Evolutionary conservation across 2,113 vertebrate genomes (phyloP).

Genomic region (Datnioides undecimradiatus): DNA sequence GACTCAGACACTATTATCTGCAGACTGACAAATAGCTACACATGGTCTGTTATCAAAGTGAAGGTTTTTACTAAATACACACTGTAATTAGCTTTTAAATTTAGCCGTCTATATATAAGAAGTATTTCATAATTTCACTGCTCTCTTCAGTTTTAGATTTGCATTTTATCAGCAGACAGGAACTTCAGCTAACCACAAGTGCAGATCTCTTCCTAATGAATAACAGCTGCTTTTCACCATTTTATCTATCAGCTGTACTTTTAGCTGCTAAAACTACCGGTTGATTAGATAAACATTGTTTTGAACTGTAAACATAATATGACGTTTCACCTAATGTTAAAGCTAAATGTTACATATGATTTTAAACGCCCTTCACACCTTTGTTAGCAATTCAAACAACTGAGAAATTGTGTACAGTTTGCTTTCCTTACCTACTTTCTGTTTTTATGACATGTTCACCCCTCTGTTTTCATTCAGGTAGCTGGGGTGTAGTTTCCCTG

Average conservation of each 20-base stretch:
- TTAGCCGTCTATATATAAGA: background rate
- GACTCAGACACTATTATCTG: background rate
- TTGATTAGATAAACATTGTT: background rate
- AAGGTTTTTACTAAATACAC: background rate
- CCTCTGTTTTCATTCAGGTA: constrained; percentile 79
- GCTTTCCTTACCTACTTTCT: constrained; percentile 20
- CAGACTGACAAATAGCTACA: background rate
- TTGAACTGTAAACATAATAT: background rate
- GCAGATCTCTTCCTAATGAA: background rate
- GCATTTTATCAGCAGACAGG: constrained; percentile 7
- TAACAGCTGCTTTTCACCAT: constrained; percentile 3
- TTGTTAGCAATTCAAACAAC: background rate
- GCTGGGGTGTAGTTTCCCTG: constrained; percentile 81
- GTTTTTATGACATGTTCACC: constrained; percentile 49
- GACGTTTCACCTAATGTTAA: background rate
- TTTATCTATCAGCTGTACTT: background rate
- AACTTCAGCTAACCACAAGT: constrained; percentile 10
- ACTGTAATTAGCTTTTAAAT: background rate
- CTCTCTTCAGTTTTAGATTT: constrained; percentile 1
- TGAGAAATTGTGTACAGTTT: constrained; percentile 2
- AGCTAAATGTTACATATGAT: background rate
- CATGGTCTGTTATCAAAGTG: background rate
- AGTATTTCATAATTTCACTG: background rate
- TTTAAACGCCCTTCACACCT: background rate
- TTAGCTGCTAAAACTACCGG: background rate